Evolutionary conservation across 2,113 vertebrate genomes (phyloP), one percentile per base, ranked within the genome.

Genomic region (Sakesphorus luctuosus): DNA sequence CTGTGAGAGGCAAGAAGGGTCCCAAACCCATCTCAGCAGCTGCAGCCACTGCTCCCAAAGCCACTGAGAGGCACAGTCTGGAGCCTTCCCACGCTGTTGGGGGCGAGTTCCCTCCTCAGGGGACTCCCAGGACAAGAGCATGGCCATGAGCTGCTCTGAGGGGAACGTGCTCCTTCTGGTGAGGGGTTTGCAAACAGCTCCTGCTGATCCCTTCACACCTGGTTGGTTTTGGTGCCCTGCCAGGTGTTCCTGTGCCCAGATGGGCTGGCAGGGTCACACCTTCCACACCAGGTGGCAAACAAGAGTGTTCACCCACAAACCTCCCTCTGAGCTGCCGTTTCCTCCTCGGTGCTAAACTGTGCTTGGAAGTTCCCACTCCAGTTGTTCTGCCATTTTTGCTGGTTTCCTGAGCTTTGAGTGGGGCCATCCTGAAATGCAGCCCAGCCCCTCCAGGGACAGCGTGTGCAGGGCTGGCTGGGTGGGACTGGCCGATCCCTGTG

Each of bases 51-150:
- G 1, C 31, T 14, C 31, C 44, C 21, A 31, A 55, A 7, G 21
- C 4, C 13, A 4, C 24, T 3, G 29, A 9, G 5, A 15, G 50
- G 80, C 6, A 1, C 2, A 24, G 47, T 21, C 38, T 44, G 11
- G 21, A 9, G 62, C 55, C 26, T 16, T 4, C 62, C 44, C 5
- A 1, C 0, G 8, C 46, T 6, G 10, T 1, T 0, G 0, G 56
- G 31, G 26, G 44, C 33, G 0, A 6, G 9, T 18, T 11, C 24
- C 17, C 26, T 49, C 50, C 40, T 16, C 18, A 5, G 84, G 13
- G 9, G 18, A 4, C 33, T 29, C 35, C 52, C 5, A 24, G 49
- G 23, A 56, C 61, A 29, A 62, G 53, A 73, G 21, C 13, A 23
- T 25, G 10, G 43, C 2, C 3, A 47, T 5, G 67, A 63, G 55